These are phyloP conservation scores for Sminthurinus signatus DNA, from an alignment of 1,140 invertebrate genomes.

Conservation along the genomic window DNA sequence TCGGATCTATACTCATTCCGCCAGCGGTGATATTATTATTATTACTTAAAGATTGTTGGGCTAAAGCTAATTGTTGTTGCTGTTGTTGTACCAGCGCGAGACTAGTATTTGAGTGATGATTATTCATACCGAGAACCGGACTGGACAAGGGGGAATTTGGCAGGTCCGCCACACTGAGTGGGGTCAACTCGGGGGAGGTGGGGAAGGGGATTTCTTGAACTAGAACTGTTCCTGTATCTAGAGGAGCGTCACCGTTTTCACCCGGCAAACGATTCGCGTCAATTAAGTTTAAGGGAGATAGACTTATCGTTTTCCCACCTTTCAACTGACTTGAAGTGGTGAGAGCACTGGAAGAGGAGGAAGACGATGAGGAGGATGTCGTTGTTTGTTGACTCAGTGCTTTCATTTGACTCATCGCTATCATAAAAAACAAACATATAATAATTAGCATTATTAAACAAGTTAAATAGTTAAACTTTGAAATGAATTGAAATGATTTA, in stretches of 20 bases:
- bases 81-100: conserved; percentile 30
- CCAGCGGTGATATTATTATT: not conserved
- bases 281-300: conserved; percentile 33
- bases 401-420: no score
- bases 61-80: not conserved
- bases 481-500: no score
- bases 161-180: conserved; percentile 22
- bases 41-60: not conserved
- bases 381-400: conserved; percentile 48
- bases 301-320: not conserved
- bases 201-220: conserved; percentile 39
- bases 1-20: not conserved
- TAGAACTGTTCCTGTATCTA: conserved; percentile 38
- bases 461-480: no score
- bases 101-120: conserved; percentile 29
- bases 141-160: conserved; percentile 40
- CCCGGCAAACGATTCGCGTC: conserved; percentile 16
- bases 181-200: conserved; percentile 14
- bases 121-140: conserved; percentile 43
- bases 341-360: conserved; percentile 45
- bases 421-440: no score
- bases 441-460: no score
- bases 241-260: conserved; percentile 30
- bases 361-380: conserved; percentile 47
- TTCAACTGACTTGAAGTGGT: conserved; percentile 31